Evolutionary conservation across 1,140 invertebrate species (phyloP), one percentile per base, ranked within the genome.

Genomic region (Drosophila truncata): DNA sequence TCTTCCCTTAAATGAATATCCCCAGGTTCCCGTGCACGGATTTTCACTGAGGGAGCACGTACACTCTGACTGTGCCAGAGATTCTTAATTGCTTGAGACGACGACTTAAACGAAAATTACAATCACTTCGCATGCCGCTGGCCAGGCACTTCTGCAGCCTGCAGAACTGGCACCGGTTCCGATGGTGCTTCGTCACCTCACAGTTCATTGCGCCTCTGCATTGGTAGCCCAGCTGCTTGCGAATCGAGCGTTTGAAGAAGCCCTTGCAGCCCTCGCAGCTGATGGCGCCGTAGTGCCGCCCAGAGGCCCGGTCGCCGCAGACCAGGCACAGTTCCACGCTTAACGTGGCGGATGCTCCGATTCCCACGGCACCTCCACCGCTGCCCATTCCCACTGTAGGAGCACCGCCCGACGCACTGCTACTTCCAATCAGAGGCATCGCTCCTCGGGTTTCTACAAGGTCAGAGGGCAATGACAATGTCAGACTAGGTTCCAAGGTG

Each of bases 61-160:
- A 60, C 20, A 73, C 70, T 72, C 69, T 73, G 70, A 52, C 70
- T 23, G 23, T 3, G 70, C 70, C 70, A 73, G 39, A 72, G 70
- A 73, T 72, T 41, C 0, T 18, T 72, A 50, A 66, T 78, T 74
- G 67, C 80, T 88, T 88, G 84, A 88, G 91, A 91, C 91, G 91
- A 92, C 85, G 86, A 91, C 82, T 91, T 92, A 92, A 92, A 91
- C 86, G 91, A 92, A 92, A 95, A 97, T 98, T 96, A 99, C 98
- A 99, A 95, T 99, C 98, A 94, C 97, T 98, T 94, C 98, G 94
- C 98, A 99, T 99, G 75, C 98, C 98, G 95, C 98, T 98, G 44
- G 97, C 96, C 20, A 99, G 94, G 93, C 98, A 99, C 94, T 99
- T 99, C 93, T 99, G 98, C 73, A 99, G 95, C 60, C 98, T 95